Percentiles rank a stretch among this genome's conserved stretches.
Evolutionary conservation across 2,113 vertebrate species (phyloP).

Genomic region (Meriones unguiculatus): DNA sequence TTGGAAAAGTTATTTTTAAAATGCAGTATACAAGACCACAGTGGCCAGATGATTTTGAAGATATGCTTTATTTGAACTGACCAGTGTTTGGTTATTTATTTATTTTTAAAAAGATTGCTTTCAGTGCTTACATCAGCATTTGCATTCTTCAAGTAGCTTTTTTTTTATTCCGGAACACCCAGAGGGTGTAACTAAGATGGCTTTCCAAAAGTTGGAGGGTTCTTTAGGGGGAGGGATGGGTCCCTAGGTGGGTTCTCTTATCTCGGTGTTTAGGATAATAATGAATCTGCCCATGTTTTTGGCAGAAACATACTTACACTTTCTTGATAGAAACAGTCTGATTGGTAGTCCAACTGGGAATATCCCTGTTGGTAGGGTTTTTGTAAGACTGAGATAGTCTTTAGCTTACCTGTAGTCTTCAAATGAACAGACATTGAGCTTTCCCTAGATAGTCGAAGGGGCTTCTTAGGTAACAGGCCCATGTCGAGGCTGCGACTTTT

Average conservation of each 20-base stretch:
- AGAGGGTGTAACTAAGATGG: neutral
- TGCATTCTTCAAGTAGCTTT: neutral
- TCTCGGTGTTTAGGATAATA: slow-evolving; percentile 6
- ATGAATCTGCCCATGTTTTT: slow-evolving; percentile 20
- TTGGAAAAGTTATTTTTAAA: slow-evolving; percentile 36
- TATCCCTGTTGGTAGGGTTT: neutral
- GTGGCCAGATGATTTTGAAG: neutral
- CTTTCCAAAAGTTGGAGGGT: neutral
- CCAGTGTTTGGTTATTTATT: neutral
- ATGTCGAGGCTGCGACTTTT: too few relatives aligned
- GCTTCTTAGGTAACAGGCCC: neutral
- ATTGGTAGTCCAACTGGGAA: neutral
- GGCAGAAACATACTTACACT: neutral
- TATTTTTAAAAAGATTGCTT: neutral
- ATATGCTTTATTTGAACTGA: neutral
- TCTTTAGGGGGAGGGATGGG: neutral
- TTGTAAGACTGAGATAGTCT: neutral
- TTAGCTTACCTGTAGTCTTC: neutral
- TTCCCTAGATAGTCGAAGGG: neutral
- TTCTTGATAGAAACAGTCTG: neutral
- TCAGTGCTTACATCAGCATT: slow-evolving; percentile 3
- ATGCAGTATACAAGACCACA: neutral
- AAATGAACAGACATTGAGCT: neutral
- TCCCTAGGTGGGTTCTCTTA: neutral
- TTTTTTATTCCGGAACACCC: neutral